Base-by-base conservation (phyloP, 2,797 vertebrate species). In the Periophthalmus magnuspinnatus region DNA sequence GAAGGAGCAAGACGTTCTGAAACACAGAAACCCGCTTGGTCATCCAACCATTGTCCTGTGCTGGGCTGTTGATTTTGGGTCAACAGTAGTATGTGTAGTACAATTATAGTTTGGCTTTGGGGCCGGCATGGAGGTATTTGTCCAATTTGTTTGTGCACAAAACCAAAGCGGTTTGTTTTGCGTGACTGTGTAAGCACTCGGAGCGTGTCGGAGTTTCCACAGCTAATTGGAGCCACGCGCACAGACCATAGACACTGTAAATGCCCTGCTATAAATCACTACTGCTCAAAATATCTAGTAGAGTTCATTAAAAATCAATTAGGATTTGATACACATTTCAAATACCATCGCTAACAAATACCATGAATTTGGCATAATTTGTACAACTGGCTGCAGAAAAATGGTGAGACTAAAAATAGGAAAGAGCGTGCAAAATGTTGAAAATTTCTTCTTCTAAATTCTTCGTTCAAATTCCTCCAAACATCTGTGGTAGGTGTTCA, bases 211-310 rank as follows among this genome's bases (percentile, higher is more conserved):
- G n/a, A 54, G 69, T 77, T 82, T 79, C 74, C 60, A 73, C 83
- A 66, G 79, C 72, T 90, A 86, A 90, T 85, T 87, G 81, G 84
- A 86, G 79, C 77, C 81, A 75, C 71, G 83, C 34, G 28, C 19
- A 73, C 65, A 69, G 70, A 78, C 74, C 38, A 76, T 80, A 81
- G 72, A 78, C 69, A 21, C 47, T 64, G 52, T 58, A 85, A 88
- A 83, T 75, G 84, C 76, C 65, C 70, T 74, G 74, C 77, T 57
- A 68, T 28, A 28, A 71, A 60, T 72, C 72, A 73, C 45, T 70
- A 73, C 50, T 70, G 60, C 52, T 72, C 71, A 74, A 64, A 80
- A 81, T 84, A 79, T 84, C 80, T 80, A 45, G 41, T 45, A 45
- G 50, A 81, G 75, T 82, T 89, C 78, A 86, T 45, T 74, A 84